These are phyloP conservation scores for Luperina nickerlii DNA, from an alignment of 2,888 invertebrate genomes.

Conservation along the genomic window DNA sequence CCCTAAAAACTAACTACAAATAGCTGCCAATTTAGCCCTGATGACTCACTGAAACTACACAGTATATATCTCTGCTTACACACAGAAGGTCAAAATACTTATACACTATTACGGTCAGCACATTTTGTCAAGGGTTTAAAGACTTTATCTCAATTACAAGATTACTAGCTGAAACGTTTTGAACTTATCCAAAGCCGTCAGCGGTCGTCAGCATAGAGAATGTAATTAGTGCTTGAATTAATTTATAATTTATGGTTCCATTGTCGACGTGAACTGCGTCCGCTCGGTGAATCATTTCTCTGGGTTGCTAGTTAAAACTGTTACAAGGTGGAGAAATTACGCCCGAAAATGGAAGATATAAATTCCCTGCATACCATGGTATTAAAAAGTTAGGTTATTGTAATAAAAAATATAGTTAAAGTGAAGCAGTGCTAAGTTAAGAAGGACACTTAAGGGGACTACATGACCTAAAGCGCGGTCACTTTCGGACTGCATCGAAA, in stretches of 20 bases:
- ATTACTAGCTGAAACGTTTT: conserved; percentile 31
- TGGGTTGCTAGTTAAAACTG: conserved; percentile 71
- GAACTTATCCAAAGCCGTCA: conserved; percentile 32
- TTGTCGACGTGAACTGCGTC: conserved; percentile 75
- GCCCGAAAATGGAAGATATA: background rate
- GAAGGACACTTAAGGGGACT: background rate
- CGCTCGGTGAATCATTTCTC: conserved; percentile 79
- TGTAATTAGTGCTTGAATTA: conserved; percentile 83
- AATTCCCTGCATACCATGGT: too few relatives aligned
- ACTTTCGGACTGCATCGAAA: too few relatives aligned
- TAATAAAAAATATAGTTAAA: too few relatives aligned
- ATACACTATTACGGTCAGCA: background rate
- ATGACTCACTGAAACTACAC: conserved; percentile 15
- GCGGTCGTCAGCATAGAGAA: conserved; percentile 64
- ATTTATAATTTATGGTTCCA: conserved; percentile 85
- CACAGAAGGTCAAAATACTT: conserved; percentile 19
- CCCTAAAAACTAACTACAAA: background rate
- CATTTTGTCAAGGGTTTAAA: background rate
- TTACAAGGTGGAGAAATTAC: background rate
- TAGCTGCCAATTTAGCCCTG: background rate
- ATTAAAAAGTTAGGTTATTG: background rate
- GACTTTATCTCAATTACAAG: conserved; percentile 11
- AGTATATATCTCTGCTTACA: background rate
- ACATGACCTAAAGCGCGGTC: too few relatives aligned
- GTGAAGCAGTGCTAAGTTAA: background rate